A percentile compares a stretch with the other conserved stretches of the same genome.
These are phyloP conservation scores for Zenarchopterus dispar DNA, from an alignment of 2,797 vertebrate genomes.

Conservation along the genomic window DNA sequence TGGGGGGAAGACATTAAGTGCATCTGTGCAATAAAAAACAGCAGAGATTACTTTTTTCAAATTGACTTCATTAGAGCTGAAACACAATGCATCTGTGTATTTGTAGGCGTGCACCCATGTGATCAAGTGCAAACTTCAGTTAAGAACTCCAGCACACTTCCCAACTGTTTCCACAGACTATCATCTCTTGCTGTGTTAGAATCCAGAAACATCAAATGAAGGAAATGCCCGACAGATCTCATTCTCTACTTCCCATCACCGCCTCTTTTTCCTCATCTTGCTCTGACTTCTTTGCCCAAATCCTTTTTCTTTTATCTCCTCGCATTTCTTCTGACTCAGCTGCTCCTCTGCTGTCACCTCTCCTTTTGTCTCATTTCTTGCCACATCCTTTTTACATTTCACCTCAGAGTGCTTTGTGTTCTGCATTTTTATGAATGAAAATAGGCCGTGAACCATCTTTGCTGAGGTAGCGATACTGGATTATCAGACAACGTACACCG, in stretches of 20 bases:
- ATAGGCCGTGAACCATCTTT: neutral
- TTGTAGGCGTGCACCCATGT: neutral
- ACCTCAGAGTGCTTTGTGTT: constrained; percentile 1
- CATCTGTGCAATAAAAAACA: constrained; percentile 8
- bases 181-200: constrained; percentile 49
- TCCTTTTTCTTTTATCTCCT: constrained; percentile 24
- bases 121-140: constrained; percentile 10
- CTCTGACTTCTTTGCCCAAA: constrained; percentile 21
- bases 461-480: constrained; percentile 7
- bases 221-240: constrained; percentile 28
- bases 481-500: neutral
- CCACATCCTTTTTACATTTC: constrained; percentile 15
- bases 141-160: constrained; percentile 33
- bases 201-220: constrained; percentile 53
- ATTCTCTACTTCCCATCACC: constrained; percentile 29
- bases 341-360: constrained; percentile 15
- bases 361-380: constrained; percentile 19
- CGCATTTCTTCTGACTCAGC: constrained; percentile 27
- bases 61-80: constrained; percentile 23
- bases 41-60: constrained; percentile 20
- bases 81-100: constrained; percentile 12
- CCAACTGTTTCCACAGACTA: constrained; percentile 40
- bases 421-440: constrained; percentile 16
- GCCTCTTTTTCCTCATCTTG: constrained; percentile 8
- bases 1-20: neutral